These are phyloP conservation scores for Chionis minor DNA, from an alignment of 2,113 vertebrate species.

Conservation along the genomic window DNA sequence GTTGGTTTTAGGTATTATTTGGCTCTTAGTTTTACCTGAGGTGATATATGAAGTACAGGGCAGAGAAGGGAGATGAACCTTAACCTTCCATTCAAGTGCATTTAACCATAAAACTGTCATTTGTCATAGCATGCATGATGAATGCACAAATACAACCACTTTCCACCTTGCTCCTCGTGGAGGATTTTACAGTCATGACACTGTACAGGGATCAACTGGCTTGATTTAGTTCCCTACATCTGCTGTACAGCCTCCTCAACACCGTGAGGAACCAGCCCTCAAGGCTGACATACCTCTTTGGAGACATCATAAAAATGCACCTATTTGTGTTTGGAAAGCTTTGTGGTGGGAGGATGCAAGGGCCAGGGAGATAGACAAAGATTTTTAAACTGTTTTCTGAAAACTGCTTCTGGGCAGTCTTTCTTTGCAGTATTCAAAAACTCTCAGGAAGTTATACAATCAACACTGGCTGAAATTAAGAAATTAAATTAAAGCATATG, in stretches of 20 bases:
- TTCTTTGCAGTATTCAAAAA: neutral
- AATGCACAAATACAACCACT: conserved; percentile 13
- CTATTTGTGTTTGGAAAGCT: neutral
- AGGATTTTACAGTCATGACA: conserved; percentile 31
- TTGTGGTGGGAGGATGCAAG: neutral
- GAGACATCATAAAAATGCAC: neutral
- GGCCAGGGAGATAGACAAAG: neutral
- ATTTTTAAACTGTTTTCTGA: neutral
- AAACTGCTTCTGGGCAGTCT: neutral
- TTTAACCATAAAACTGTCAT: conserved; percentile 41
- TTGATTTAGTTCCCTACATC: conserved; percentile 20
- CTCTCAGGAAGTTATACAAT: neutral
- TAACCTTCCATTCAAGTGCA: conserved; percentile 14
- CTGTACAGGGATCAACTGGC: neutral
- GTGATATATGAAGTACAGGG: conserved; percentile 19
- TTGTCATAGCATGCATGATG: conserved; percentile 5
- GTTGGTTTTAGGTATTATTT: neutral
- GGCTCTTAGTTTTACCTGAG: conserved; percentile 14
- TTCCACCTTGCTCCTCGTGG: neutral
- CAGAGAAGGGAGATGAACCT: conserved; percentile 20
- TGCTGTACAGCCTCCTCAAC: neutral
- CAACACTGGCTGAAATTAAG: neutral
- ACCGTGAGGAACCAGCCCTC: neutral
- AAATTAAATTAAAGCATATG: neutral
- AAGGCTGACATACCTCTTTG: neutral